phyloP scores from a whole-genome alignment of 1,140 invertebrate species.

The Thalassaphorura encarpata region DNA sequence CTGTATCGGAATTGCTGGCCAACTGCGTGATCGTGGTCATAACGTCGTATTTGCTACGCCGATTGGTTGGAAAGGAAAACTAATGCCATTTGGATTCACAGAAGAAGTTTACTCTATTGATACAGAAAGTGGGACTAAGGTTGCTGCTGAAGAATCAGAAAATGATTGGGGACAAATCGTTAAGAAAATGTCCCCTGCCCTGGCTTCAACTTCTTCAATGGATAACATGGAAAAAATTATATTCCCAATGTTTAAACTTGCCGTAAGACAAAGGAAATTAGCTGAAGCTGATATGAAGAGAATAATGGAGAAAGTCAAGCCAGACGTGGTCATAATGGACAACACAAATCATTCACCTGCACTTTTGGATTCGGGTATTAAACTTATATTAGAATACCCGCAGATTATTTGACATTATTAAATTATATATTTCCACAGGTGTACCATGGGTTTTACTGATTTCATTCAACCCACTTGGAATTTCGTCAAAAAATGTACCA shows the following conservation, averaged over 20 bases:
- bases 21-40: not conserved
- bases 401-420: not conserved
- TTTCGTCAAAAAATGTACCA: not conserved
- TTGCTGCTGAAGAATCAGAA: not conserved
- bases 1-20: not conserved
- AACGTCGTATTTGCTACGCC: not conserved
- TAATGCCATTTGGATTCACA: conserved; percentile 39
- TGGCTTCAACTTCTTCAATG: not conserved
- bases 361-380: not conserved
- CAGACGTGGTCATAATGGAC: not conserved
- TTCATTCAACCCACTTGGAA: not conserved
- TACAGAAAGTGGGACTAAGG: not conserved
- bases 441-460: not conserved
- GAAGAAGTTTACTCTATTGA: conserved; percentile 33
- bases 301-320: not conserved
- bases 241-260: not conserved
- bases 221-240: not conserved
- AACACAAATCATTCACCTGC: not conserved
- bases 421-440: not conserved
- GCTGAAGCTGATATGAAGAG: not conserved
- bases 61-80: conserved; percentile 32
- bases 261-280: not conserved
- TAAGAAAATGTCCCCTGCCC: not conserved
- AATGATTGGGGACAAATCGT: not conserved
- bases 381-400: not conserved